Percentiles rank a stretch among this genome's conserved stretches.
phyloP scores from a whole-genome alignment of 2,888 invertebrate genomes.

The Heliothis peltigera region DNA sequence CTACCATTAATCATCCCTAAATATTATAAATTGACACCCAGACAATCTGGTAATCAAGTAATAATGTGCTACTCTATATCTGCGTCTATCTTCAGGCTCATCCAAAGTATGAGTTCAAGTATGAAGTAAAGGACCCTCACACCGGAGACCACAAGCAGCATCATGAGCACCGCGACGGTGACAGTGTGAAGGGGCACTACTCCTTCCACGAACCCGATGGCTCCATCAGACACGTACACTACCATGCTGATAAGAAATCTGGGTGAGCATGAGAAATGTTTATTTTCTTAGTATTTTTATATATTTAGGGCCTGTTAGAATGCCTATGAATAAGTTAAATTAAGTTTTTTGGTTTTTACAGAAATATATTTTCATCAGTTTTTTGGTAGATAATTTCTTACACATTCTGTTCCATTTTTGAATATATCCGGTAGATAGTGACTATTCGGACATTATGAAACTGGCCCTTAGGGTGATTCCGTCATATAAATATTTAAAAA shows the following conservation, averaged over 20 bases:
- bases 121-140: constrained; percentile 84
- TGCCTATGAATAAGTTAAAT: no score
- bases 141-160: constrained; percentile 85
- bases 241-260: constrained; percentile 57
- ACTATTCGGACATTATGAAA: no score
- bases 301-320: no score
- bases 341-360: no score
- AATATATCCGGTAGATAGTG: no score
- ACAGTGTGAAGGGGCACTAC: constrained; percentile 58
- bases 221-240: constrained; percentile 59
- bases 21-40: no score
- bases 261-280: constrained; percentile 55
- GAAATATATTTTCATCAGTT: no score
- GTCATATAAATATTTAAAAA: not conserved
- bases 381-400: no score
- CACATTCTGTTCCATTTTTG: no score
- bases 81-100: constrained; percentile 58
- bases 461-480: no score
- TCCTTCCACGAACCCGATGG: constrained; percentile 60
- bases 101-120: constrained; percentile 78
- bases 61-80: not conserved
- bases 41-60: no score
- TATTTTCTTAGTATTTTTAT: not conserved
- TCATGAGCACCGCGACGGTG: constrained; percentile 75
- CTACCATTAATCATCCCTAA: no score